These are phyloP conservation scores for Lethrus apterus DNA, from an alignment of 1,140 invertebrate genomes.

Conservation along the genomic window DNA sequence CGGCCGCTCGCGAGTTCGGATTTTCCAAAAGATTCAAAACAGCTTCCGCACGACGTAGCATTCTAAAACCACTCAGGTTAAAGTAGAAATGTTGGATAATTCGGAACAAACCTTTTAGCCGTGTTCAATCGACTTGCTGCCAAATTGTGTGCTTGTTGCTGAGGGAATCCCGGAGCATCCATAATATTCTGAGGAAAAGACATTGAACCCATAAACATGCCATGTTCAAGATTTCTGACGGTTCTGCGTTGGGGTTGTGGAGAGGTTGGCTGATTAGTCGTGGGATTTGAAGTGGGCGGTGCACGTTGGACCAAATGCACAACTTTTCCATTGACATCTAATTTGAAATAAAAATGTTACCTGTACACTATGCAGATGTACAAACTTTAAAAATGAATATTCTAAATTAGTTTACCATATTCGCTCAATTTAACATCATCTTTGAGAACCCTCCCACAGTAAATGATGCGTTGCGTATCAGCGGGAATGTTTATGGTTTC, in stretches of 20 bases:
- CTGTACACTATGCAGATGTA: neutral
- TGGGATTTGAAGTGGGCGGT: conserved; percentile 48
- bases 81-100: neutral
- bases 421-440: conserved; percentile 84
- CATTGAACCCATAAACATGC: conserved; percentile 59
- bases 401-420: conserved; percentile 69
- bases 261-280: conserved; percentile 36
- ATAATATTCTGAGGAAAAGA: conserved; percentile 51
- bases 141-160: conserved; percentile 40
- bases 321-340: conserved; percentile 87
- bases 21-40: conserved; percentile 35
- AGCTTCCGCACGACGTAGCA: conserved; percentile 35
- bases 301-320: conserved; percentile 88
- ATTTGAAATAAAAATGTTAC: conserved; percentile 18
- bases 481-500: conserved; percentile 67
- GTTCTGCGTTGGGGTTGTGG: conserved; percentile 38
- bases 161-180: conserved; percentile 44
- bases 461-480: conserved; percentile 82
- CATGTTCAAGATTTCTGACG: conserved; percentile 37
- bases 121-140: conserved; percentile 42
- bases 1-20: conserved; percentile 19
- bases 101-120: conserved; percentile 35
- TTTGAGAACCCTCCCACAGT: conserved; percentile 83
- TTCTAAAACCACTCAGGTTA: conserved; percentile 17
- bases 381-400: neutral